These are phyloP conservation scores for Avahi laniger DNA, from an alignment of 2,797 vertebrate species.

Conservation along the genomic window DNA sequence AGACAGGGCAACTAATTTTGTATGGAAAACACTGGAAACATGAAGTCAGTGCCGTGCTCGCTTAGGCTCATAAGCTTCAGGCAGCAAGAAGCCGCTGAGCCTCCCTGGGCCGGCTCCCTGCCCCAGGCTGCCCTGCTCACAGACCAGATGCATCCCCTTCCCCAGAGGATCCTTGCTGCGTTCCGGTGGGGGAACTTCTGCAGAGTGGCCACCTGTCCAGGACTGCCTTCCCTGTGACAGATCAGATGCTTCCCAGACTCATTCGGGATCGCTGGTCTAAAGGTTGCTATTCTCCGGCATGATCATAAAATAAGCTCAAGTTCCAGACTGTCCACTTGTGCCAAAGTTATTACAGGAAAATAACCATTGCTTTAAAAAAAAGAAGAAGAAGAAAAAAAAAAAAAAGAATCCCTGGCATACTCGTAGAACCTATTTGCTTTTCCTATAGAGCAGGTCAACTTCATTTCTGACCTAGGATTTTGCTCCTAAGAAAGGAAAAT, in stretches of 20 bases:
- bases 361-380: not conserved
- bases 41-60: not conserved
- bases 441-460: not conserved
- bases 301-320: not conserved
- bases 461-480: not conserved
- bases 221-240: rapidly evolving
- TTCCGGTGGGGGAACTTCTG: rapidly evolving
- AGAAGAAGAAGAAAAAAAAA: not conserved
- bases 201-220: rapidly evolving
- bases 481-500: not conserved
- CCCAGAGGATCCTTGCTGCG: not conserved
- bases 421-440: not conserved
- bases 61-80: no score
- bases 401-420: not conserved
- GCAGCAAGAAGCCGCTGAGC: not conserved
- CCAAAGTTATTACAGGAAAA: not conserved
- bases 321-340: not conserved
- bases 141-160: not conserved
- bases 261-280: not conserved
- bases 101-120: not conserved
- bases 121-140: rapidly evolving
- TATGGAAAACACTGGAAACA: not conserved
- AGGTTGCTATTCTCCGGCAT: not conserved
- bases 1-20: slow-evolving; percentile 55
- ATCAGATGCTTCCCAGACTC: not conserved